A percentile compares a stretch with the other conserved stretches of the same genome.
These are phyloP conservation scores for Semnornis frantzii DNA, from an alignment of 2,113 vertebrate genomes.

Conservation along the genomic window DNA sequence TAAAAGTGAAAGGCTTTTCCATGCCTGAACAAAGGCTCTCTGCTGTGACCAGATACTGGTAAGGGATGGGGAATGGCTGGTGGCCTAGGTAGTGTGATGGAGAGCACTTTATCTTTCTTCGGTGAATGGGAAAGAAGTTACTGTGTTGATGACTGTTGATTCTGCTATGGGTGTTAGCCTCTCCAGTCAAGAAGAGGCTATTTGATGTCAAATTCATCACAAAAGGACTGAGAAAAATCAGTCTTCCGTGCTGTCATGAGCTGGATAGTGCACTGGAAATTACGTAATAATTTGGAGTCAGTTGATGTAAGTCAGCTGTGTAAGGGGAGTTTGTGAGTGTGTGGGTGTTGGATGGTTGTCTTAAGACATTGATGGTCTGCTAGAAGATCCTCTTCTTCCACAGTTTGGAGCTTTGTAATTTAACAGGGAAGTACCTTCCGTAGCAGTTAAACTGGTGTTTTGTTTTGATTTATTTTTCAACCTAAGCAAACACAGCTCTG, in stretches of 20 bases:
- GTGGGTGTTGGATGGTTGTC: neutral
- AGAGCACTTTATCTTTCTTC: neutral
- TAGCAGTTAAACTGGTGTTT: neutral
- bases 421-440: neutral
- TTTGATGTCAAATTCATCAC: neutral
- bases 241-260: neutral
- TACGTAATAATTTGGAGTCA: no score
- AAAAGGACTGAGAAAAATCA: neutral
- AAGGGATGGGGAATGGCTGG: neutral
- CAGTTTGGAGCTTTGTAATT: neutral
- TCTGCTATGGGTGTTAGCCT: neutral
- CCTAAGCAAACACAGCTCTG: neutral
- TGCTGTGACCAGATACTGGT: neutral
- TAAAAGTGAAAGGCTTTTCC: constrained; percentile 15
- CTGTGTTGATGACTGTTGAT: neutral
- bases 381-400: neutral
- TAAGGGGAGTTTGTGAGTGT: neutral
- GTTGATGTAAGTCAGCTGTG: neutral
- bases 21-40: neutral
- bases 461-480: neutral
- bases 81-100: neutral
- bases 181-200: neutral
- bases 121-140: neutral
- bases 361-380: neutral
- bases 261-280: neutral